Conservation (phyloP, 2,797 vertebrate species). For the Anas capensis region DNA sequence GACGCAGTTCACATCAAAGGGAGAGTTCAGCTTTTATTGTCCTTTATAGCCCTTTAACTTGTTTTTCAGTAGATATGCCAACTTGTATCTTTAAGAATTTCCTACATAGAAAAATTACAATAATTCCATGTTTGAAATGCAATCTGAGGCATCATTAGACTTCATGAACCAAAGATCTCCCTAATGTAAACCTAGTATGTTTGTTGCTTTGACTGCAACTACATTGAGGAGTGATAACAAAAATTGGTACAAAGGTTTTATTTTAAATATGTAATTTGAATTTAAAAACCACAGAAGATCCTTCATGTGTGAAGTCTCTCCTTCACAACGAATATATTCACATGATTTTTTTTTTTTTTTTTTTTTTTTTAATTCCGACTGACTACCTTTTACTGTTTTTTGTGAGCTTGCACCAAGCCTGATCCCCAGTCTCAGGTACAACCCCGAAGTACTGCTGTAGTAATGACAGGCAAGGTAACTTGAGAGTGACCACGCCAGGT, state of each 20-base stretch:
- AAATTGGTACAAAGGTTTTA: background rate
- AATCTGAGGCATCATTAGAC: background rate
- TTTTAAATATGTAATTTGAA: background rate
- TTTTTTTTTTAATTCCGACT: background rate
- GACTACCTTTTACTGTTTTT: background rate
- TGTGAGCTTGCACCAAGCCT: background rate
- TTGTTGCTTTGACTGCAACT: background rate
- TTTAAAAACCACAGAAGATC: background rate
- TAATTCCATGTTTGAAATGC: background rate
- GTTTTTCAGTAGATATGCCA: background rate
- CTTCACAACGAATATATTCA: background rate
- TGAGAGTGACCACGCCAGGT: background rate
- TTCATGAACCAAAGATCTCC: background rate
- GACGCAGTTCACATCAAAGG: background rate
- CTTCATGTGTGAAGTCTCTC: background rate
- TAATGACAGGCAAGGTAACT: background rate
- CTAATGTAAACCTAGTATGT: background rate
- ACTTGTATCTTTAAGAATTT: background rate
- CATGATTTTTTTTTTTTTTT: no score
- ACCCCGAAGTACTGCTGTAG: background rate
- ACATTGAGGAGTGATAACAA: background rate
- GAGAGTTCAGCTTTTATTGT: background rate
- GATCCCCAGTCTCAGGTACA: background rate
- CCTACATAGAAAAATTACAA: background rate
- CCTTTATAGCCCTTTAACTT: background rate